phyloP scores from a whole-genome alignment of 2,113 vertebrate genomes.

The Sclerurus mexicanus region DNA sequence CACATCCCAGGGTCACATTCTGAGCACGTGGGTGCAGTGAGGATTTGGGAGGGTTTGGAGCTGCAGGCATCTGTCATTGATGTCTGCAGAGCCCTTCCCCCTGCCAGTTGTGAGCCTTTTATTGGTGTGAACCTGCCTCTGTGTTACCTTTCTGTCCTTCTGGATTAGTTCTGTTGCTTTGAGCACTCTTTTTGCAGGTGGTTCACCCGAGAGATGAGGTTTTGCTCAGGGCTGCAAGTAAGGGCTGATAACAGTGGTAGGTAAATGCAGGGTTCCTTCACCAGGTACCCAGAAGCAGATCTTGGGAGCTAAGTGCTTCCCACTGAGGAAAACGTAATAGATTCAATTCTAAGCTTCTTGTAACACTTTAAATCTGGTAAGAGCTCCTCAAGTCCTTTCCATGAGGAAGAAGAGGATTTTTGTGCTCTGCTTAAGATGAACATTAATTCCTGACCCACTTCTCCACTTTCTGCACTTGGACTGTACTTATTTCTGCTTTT shows the following conservation, averaged over 20 bases:
- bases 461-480: not conserved
- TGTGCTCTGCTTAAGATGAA: not conserved
- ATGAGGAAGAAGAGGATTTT: not conserved
- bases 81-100: not conserved
- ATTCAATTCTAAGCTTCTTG: not conserved
- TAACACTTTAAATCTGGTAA: not conserved
- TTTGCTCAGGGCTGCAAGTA: not conserved
- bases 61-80: accelerated
- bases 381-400: not conserved
- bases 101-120: not conserved
- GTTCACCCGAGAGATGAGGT: not conserved
- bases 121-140: not conserved
- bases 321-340: not conserved
- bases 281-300: not conserved
- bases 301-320: not conserved
- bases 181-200: not conserved
- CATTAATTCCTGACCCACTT: not conserved
- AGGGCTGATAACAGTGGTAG: not conserved
- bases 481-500: not conserved
- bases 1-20: accelerated
- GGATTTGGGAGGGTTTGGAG: not conserved
- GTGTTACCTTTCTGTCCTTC: not conserved
- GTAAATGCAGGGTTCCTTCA: not conserved
- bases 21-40: not conserved
- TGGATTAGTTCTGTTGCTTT: not conserved